Base-by-base conservation (phyloP, 2,888 invertebrate species). In the Trissoscelio sp. region DNA sequence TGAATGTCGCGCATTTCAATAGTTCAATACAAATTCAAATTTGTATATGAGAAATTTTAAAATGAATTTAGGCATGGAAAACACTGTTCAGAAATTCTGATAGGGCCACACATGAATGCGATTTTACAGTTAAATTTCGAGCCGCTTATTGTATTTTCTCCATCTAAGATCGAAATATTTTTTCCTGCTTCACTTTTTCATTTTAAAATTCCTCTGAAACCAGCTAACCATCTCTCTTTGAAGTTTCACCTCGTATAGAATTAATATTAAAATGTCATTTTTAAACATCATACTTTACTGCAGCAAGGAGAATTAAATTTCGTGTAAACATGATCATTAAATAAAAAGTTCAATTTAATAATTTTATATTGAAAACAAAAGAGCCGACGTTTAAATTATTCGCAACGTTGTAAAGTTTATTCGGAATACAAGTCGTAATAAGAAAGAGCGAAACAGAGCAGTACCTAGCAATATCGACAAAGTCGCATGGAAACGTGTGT, bases 361-460 rank as follows among this genome's bases (percentile, higher is more conserved):
- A 51, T 22, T 31, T 20, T 37, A 39, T 39, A 53, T 24, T 3
- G 34, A 53, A 37, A 53, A 22, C 16, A 44, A 55, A n/a, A n/a
- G n/a, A n/a, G n/a, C n/a, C n/a, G n/a, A n/a, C n/a, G 42, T 18
- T 48, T 53, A 42, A 55, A 55, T 67, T 67, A 53, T 55, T 67
- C 37, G 67, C 42, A 28, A 24, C 14, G 24, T 24, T 42, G 55
- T 55, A 39, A 55, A 67, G 55, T 55, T 67, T 39, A 55, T 31
- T 16, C 42, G 55, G 42, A 31, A 31, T 44, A 55, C 42, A 7
- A 55, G 44, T 66, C 39, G 39, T 64, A 22, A 37, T 18, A 53
- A 53, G 66, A 37, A 37, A 24, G 39, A 24, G 39, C 9, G 66
- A 42, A 28, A 24, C 51, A 55, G 44, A 3, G 12, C 22, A 14